Evolutionary conservation across 2,113 vertebrate species (phyloP).

Genomic region (Spheniscus mendiculus): DNA sequence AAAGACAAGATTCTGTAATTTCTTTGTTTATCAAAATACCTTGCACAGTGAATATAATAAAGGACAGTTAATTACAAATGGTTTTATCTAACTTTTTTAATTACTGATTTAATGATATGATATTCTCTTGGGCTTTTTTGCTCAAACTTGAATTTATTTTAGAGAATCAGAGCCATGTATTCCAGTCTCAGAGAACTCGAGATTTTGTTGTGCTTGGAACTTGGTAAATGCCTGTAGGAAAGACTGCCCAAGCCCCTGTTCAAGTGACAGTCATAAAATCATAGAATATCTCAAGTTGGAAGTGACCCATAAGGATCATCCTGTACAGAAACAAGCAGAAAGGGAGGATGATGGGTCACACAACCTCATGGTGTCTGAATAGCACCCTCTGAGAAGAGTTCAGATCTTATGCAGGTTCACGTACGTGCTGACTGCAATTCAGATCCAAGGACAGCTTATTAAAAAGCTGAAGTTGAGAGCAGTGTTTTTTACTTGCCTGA

Average conservation of each 20-base stretch:
- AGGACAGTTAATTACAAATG: background rate
- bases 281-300: background rate
- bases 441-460: background rate
- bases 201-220: background rate
- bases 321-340: background rate
- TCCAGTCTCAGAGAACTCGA: background rate
- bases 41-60: background rate
- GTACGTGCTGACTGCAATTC: background rate
- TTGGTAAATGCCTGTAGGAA: background rate
- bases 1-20: background rate
- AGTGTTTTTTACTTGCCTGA: background rate
- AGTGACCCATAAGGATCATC: background rate
- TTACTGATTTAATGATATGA: background rate
- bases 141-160: background rate
- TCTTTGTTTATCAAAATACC: background rate
- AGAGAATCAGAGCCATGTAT: background rate
- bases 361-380: background rate
- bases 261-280: background rate
- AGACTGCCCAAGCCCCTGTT: background rate
- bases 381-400: background rate
- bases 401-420: background rate
- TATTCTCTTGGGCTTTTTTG: background rate
- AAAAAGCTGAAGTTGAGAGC: background rate
- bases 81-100: background rate
- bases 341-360: background rate